phyloP scores from a whole-genome alignment of 2,888 invertebrate species.

The Harmothoe impar region DNA sequence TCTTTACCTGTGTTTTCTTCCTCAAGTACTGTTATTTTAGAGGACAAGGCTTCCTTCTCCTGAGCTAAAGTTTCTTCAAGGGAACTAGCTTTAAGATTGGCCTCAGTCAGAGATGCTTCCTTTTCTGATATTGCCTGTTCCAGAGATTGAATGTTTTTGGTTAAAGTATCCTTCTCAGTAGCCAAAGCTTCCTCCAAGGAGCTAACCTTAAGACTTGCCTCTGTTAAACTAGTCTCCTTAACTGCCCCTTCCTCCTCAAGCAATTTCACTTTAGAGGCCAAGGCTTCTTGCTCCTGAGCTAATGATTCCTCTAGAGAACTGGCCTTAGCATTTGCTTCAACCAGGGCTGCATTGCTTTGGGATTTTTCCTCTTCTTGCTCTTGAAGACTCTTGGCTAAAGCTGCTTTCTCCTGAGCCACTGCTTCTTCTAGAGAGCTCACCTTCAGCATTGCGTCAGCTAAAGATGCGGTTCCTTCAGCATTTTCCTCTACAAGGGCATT shows the following conservation, averaged over 20 bases:
- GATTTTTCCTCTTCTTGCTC: background rate
- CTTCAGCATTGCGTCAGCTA: background rate
- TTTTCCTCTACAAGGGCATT: background rate
- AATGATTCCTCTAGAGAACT: background rate
- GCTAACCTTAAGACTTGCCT: background rate
- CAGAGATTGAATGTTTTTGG: background rate
- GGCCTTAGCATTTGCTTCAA: background rate
- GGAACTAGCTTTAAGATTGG: background rate
- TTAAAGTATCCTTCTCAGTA: background rate
- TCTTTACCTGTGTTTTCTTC: background rate
- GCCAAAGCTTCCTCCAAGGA: slow-evolving; percentile 25
- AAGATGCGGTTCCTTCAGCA: background rate
- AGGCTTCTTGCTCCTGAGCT: background rate
- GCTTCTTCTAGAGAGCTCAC: background rate
- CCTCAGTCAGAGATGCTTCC: background rate
- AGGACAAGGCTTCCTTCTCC: slow-evolving; percentile 15
- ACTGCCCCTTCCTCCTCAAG: background rate
- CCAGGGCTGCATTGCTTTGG: background rate
- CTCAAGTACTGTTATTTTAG: background rate
- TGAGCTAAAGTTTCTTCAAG: background rate
- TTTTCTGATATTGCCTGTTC: background rate
- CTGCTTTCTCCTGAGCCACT: background rate
- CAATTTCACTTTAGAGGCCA: background rate
- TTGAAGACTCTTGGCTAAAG: background rate
- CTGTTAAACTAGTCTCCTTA: background rate